A percentile compares a stretch with the other conserved stretches of the same genome.
phyloP scores from a whole-genome alignment of 2,113 vertebrate species.

The Leptosomus discolor region DNA sequence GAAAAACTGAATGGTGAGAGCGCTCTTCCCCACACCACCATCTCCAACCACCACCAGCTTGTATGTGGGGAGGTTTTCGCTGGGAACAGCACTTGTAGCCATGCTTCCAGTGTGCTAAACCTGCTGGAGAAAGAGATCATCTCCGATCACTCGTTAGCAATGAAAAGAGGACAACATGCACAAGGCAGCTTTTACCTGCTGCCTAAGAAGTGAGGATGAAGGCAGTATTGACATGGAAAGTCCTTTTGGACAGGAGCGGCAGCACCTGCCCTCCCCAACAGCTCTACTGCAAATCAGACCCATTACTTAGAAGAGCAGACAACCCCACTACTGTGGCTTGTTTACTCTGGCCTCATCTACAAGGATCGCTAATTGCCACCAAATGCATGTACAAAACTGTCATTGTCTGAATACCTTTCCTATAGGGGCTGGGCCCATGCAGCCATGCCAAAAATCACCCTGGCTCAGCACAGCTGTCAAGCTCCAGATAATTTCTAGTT shows the following conservation, averaged over 20 bases:
- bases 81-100: constrained; percentile 95
- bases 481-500: background rate
- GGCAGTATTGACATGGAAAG: background rate
- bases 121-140: constrained; percentile 66
- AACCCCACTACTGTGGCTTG: background rate
- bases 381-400: background rate
- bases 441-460: background rate
- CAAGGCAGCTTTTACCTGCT: background rate
- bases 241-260: background rate
- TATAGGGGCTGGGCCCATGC: rapidly evolving
- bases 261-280: background rate
- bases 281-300: background rate
- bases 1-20: constrained; percentile 99
- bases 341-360: background rate
- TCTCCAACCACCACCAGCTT: constrained; percentile 98
- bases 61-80: constrained; percentile 96
- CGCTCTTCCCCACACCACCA: constrained; percentile 95
- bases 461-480: background rate
- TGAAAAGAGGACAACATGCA: background rate
- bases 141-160: background rate
- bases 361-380: background rate
- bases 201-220: background rate
- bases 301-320: background rate
- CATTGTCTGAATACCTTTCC: background rate
- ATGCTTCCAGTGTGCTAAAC: constrained; percentile 80